phyloP scores from a whole-genome alignment of 2,113 vertebrate genomes.

The Ciconia stormi region DNA sequence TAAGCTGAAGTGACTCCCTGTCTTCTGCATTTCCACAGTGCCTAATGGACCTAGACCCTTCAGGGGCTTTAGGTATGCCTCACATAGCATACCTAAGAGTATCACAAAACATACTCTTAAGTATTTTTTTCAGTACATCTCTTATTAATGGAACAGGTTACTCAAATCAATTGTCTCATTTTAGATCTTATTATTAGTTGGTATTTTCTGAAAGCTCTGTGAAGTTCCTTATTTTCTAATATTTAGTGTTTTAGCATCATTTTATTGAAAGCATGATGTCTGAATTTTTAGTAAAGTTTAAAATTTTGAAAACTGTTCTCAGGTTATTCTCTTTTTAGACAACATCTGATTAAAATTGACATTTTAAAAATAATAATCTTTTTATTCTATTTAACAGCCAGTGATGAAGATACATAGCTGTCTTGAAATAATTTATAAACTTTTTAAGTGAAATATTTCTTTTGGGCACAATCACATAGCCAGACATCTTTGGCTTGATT shows the following conservation, averaged over 20 bases:
- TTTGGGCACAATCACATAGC: neutral
- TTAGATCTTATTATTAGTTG: neutral
- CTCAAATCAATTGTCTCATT: neutral
- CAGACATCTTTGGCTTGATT: neutral
- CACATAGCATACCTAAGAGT: neutral
- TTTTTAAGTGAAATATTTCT: neutral
- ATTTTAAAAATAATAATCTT: neutral
- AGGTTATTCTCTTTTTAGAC: neutral
- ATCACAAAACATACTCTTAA: neutral
- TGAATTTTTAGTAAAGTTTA: neutral
- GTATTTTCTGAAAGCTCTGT: neutral
- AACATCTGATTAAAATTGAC: neutral
- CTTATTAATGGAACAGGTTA: neutral
- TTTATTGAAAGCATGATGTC: neutral
- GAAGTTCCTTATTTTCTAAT: neutral
- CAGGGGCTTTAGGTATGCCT: neutral
- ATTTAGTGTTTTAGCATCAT: neutral
- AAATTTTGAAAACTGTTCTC: neutral
- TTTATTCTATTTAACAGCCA: neutral
- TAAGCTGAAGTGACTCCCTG: neutral
- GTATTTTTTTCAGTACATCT: neutral
- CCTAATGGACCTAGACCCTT: neutral
- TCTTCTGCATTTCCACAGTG: neutral
- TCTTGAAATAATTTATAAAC: neutral
- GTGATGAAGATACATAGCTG: neutral